Evolutionary conservation across 2,797 vertebrate genomes (phyloP), one percentile per base, ranked within the genome.

Genomic region (Astyanax mexicanus): DNA sequence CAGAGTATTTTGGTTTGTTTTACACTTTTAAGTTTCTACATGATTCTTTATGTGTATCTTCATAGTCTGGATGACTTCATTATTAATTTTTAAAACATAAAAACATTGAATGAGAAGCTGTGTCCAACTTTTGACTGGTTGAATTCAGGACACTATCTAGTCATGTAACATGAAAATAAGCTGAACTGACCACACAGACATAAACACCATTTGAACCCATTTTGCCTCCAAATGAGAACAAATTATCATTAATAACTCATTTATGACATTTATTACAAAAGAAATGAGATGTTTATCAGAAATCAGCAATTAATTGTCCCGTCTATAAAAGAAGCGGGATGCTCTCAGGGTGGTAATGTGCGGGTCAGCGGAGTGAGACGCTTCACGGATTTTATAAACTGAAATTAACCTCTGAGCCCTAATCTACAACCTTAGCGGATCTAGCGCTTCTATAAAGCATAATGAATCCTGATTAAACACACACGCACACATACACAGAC

Each of bases 321-420:
- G 49, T 17, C 5, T 60, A 68, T 60, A 9, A 62, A 38, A 55
- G 54, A 5, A 21, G 12, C 29, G 29, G 75, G 21, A 40, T 1
- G 15, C 17, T 40, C n/a, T n/a, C 25, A 49, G 13, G 37, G 11
- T 12, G 11, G 32, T 29, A 51, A 21, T 77, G 27, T 47, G 60
- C 77, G 77, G 25, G 65, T 52, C 40, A 79, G 81, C 72, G 82
- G 67, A 60, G 75, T 73, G 80, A 82, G 83, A 80, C 49, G 71
- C 84, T 78, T 88, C 75, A n/a, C 82, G 83, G 74, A 80, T 85
- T 82, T 86, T 87, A 79, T 81, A 78, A 86, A 88, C 88, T 83
- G 83, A 84, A 84, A 91, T 90, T 83, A 92, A 91, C 87, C 84
- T 80, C 72, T 69, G 78, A 85, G 86, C 86, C 84, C 80, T 86